Evolutionary conservation across 2,797 vertebrate genomes (phyloP).

Genomic region (Buceros bicornis): DNA sequence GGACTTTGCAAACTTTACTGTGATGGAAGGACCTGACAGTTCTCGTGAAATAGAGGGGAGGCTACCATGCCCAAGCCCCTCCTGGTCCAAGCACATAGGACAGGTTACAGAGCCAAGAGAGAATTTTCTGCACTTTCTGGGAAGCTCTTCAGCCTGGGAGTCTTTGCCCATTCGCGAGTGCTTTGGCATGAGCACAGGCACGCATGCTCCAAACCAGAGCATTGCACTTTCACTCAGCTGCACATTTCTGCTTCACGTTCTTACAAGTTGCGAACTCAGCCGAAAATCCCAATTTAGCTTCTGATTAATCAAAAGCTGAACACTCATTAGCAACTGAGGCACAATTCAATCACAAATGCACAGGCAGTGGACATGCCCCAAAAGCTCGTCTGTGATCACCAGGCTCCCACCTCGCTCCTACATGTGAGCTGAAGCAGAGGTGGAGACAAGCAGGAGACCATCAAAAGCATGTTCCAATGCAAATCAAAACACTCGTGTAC

Average conservation of each 20-base stretch:
- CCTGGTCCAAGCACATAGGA: accelerated
- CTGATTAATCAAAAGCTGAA: constrained; percentile 17
- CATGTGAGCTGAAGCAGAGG: not conserved
- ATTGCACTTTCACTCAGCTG: not conserved
- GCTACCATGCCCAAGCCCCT: not conserved
- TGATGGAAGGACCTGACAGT: not conserved
- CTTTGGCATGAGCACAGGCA: not conserved
- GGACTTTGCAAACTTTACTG: not conserved
- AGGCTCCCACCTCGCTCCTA: not conserved
- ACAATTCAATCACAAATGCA: not conserved
- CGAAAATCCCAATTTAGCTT: not conserved
- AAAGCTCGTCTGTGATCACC: not conserved
- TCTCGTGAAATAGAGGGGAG: accelerated
- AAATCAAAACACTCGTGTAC: not conserved
- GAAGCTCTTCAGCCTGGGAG: not conserved
- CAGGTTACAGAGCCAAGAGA: not conserved
- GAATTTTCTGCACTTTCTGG: not conserved
- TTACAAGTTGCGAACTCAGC: not conserved
- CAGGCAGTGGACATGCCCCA: not conserved
- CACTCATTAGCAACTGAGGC: not conserved
- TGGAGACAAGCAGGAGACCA: not conserved
- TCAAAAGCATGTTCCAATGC: not conserved
- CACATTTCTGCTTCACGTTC: not conserved
- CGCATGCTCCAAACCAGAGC: accelerated
- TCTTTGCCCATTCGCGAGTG: not conserved